A percentile compares a stretch with the other conserved stretches of the same genome.
Evolutionary conservation across 2,113 vertebrate genomes (phyloP).

Genomic region (Nicator chloris): DNA sequence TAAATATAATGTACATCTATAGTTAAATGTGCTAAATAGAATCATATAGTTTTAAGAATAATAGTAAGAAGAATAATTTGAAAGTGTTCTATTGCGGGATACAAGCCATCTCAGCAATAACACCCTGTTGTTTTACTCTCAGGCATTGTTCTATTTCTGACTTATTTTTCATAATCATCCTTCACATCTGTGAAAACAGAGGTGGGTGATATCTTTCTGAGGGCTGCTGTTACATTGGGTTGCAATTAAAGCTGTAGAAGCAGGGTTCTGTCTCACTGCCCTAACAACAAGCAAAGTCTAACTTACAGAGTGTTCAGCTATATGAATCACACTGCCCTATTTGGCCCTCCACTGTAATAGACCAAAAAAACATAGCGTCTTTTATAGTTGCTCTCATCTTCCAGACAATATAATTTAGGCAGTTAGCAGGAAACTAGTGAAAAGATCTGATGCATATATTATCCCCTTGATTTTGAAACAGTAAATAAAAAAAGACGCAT

Average conservation of each 20-base stretch:
- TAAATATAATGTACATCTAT: neutral
- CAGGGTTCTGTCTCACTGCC: neutral
- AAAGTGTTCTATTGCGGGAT: neutral
- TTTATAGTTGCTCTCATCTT: neutral
- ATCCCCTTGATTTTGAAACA: neutral
- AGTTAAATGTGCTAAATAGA: neutral
- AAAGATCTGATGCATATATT: neutral
- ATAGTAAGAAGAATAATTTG: neutral
- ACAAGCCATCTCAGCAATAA: neutral
- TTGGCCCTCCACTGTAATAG: neutral
- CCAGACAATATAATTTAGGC: neutral
- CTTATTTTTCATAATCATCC: neutral
- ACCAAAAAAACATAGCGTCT: neutral
- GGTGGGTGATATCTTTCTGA: neutral
- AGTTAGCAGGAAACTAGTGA: neutral
- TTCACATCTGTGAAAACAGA: neutral
- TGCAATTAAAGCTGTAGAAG: neutral
- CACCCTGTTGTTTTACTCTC: neutral
- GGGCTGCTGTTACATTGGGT: neutral
- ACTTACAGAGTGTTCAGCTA: neutral
- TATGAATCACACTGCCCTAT: neutral
- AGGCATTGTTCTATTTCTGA: neutral
- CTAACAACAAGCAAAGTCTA: neutral
- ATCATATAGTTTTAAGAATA: neutral
- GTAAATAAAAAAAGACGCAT: neutral